These are phyloP conservation scores for Regulus satrapa DNA, from an alignment of 2,113 vertebrate genomes.

Conservation along the genomic window DNA sequence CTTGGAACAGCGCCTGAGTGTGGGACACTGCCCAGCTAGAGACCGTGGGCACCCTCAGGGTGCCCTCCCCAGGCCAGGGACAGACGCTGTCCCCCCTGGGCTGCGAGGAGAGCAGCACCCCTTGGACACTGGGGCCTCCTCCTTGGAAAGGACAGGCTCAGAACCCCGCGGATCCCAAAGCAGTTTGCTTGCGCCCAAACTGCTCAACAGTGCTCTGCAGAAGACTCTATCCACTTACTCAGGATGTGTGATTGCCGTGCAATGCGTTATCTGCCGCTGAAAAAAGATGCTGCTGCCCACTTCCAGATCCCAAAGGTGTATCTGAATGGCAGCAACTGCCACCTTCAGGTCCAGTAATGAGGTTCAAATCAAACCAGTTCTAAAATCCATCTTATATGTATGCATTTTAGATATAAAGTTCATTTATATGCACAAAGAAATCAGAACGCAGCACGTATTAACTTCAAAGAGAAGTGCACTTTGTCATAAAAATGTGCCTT, in stretches of 20 bases:
- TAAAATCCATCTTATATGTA: background rate
- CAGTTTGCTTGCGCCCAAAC: background rate
- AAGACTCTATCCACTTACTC: background rate
- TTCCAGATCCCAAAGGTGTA: background rate
- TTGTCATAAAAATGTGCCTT: background rate
- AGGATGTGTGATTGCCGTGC: background rate
- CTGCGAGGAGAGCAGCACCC: background rate
- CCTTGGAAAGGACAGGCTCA: background rate
- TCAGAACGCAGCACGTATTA: background rate
- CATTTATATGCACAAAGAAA: background rate
- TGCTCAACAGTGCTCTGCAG: background rate
- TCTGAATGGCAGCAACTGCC: background rate
- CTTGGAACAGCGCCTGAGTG: rapidly evolving
- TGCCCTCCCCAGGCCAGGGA: background rate
- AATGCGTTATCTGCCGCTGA: background rate
- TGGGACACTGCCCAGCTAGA: background rate
- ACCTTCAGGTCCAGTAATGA: background rate
- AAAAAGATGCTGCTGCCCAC: background rate
- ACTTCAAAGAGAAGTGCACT: background rate
- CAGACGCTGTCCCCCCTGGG: rapidly evolving
- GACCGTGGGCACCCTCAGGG: background rate
- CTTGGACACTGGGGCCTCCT: background rate
- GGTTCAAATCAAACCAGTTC: background rate
- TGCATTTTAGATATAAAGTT: background rate
- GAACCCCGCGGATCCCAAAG: background rate